Base-by-base conservation (phyloP, 2,888 invertebrate genomes). In the Heliconius hortense region DNA sequence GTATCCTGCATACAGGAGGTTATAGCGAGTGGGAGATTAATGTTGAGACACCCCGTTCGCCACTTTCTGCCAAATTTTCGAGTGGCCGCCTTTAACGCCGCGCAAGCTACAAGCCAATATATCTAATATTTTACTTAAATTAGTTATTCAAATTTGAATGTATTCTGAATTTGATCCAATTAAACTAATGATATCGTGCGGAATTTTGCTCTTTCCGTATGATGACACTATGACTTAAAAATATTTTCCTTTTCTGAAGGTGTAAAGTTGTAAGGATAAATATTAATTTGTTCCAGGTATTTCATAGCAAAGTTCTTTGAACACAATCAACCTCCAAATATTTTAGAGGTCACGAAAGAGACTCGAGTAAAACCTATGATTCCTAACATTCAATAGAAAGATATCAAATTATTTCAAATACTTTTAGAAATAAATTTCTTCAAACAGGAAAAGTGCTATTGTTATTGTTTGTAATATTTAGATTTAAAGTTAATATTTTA, bases 261-360 rank as follows among this genome's bases (percentile, higher is more conserved):
- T 63, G n/a, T 63, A 63, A 31, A 35, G 7, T 26, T 28, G 24
- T 64, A 39, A 21, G 18, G 26, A 60, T 62, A 53, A 26, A n/a
- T 35, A 35, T 26, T 60, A 68, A 67, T 73, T 76, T 48, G 70
- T 84, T 85, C 31, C 86, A 93, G 93, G 93, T 93, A 92, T 79
- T 93, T 93, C 76, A 93, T 93, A 74, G 92, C 93, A 7, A 93
- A 93, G 87, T 93, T 93, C 81, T 93, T 93, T 79, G 91, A 92
- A 81, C 86, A 89, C 74, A 89, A 86, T 68, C 90, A 90, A 56
- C 83, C 85, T 3, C 11, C 86, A 67, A 56, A 35, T 15, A 31
- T n/a, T 56, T 4, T 13, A n/a, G 85, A 86, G 68, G 76, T 78
- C 28, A 86, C 84, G 53, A 82, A 81, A 39, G 64, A 80, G 69